Evolutionary conservation across 2,113 vertebrate genomes (phyloP).

Genomic region (Perca schrenkii): DNA sequence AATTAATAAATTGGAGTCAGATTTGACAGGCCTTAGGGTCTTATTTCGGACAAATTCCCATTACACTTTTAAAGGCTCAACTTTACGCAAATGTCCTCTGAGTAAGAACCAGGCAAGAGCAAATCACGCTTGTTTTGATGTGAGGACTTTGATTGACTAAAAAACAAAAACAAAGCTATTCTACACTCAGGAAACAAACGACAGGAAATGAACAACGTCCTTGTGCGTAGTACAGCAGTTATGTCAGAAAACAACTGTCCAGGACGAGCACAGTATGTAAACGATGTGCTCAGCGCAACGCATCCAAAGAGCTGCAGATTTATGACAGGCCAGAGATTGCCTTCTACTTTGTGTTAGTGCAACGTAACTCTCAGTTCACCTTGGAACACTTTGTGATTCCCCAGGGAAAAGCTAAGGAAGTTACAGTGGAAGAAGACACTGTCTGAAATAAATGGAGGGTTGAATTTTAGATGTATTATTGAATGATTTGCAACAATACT

Average conservation of each 20-base stretch:
- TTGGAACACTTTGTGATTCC: neutral
- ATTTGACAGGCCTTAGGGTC: no score
- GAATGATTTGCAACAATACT: conserved; percentile 12
- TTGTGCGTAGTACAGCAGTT: neutral
- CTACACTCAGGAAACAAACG: neutral
- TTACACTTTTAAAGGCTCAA: neutral
- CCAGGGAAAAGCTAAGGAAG: neutral
- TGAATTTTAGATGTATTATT: neutral
- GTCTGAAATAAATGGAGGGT: neutral
- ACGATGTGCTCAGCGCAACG: neutral
- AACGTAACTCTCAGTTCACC: neutral
- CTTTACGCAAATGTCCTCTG: neutral
- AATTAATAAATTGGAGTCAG: no score
- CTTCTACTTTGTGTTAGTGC: neutral
- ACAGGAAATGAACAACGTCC: conserved; percentile 7
- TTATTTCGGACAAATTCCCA: no score
- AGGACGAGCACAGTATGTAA: neutral
- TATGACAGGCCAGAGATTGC: neutral
- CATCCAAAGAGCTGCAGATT: conserved; percentile 12
- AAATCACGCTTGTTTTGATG: neutral
- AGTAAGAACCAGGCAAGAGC: neutral
- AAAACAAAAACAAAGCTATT: neutral
- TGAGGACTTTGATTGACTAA: neutral
- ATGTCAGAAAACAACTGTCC: neutral
- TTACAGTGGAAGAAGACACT: neutral